A percentile compares a stretch with the other conserved stretches of the same genome.
These are phyloP conservation scores for Myanophis thanlyinensis DNA, from an alignment of 2,113 vertebrate species.

Conservation along the genomic window DNA sequence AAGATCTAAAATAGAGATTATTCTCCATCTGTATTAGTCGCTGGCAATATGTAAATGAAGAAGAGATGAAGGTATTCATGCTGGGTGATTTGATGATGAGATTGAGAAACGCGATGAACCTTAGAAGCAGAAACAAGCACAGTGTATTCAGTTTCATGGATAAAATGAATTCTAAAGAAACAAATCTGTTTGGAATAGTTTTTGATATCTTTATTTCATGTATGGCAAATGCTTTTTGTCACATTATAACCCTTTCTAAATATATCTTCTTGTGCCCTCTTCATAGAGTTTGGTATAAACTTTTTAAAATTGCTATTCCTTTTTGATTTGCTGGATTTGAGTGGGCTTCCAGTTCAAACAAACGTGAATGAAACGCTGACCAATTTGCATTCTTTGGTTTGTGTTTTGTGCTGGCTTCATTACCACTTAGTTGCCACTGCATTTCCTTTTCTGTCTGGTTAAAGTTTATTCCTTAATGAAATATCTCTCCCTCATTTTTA, in stretches of 20 bases:
- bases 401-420: constrained; percentile 17
- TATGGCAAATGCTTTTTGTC: constrained; percentile 24
- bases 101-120: constrained; percentile 37
- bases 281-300: constrained; percentile 62
- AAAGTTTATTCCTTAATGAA: background rate
- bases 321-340: constrained; percentile 45
- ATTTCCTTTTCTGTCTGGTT: background rate
- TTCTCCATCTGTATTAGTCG: constrained; percentile 32
- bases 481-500: background rate
- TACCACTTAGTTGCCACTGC: background rate
- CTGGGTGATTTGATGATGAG: background rate
- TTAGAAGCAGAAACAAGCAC: constrained; percentile 46
- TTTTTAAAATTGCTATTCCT: constrained; percentile 28
- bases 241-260: constrained; percentile 38
- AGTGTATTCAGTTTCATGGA: constrained; percentile 20
- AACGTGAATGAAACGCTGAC: constrained; percentile 51
- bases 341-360: constrained; percentile 45
- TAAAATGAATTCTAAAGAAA: constrained; percentile 55
- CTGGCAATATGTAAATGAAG: constrained; percentile 54
- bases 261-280: constrained; percentile 43
- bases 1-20: constrained; percentile 7
- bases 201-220: constrained; percentile 50
- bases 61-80: constrained; percentile 41
- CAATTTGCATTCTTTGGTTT: constrained; percentile 19
- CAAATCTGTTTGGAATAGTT: constrained; percentile 50